These are phyloP conservation scores for Parambassis ranga DNA, from an alignment of 2,797 vertebrate genomes.

Conservation along the genomic window DNA sequence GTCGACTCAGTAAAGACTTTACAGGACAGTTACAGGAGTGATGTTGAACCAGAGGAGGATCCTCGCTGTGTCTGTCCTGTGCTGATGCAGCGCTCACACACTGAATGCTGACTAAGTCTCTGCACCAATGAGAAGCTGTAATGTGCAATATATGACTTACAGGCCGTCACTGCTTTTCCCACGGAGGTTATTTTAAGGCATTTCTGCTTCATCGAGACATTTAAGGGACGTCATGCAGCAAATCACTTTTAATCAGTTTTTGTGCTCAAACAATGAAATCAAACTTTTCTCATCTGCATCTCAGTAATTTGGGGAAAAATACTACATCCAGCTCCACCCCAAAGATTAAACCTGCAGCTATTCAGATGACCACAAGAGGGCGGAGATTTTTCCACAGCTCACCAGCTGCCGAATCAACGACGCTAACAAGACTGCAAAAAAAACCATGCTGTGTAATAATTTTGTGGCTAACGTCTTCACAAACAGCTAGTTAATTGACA, in stretches of 20 bases:
- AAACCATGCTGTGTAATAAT: no score
- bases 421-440: no score
- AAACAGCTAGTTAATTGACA: no score
- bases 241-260: constrained; percentile 4
- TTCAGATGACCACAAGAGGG: no score
- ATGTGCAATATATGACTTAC: not conserved
- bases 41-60: constrained; percentile 12
- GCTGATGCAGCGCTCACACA: constrained; percentile 17
- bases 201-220: constrained; percentile 18
- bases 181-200: constrained; percentile 21
- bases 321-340: no score
- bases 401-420: no score
- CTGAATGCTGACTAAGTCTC: not conserved
- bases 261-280: not conserved
- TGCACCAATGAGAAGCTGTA: constrained; percentile 1
- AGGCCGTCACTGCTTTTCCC: not conserved
- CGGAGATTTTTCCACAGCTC: no score
- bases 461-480: no score
- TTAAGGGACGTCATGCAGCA: constrained; percentile 11
- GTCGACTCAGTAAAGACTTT: constrained; percentile 30
- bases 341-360: no score
- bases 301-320: no score
- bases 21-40: constrained; percentile 1
- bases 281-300: constrained; percentile 8
- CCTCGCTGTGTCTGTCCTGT: no score